phyloP scores from a whole-genome alignment of 2,888 invertebrate genomes.

The Xylota segnis region DNA sequence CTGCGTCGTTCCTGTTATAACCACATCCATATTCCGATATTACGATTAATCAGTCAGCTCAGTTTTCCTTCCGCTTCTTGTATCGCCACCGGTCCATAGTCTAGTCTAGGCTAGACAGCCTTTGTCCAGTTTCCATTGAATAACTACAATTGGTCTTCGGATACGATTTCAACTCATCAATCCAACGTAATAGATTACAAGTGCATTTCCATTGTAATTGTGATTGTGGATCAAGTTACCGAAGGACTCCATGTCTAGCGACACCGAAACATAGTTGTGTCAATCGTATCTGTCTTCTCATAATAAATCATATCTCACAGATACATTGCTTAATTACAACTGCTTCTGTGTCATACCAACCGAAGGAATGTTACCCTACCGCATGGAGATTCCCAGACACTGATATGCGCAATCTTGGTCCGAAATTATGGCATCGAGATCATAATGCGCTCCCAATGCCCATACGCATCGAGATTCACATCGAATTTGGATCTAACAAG shows the following conservation, averaged over 20 bases:
- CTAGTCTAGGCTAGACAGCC: not conserved
- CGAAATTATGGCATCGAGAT: slow-evolving; percentile 59
- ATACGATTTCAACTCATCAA: slow-evolving; percentile 4
- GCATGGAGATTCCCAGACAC: slow-evolving; percentile 53
- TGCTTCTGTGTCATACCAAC: slow-evolving; percentile 6
- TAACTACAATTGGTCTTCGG: slow-evolving; percentile 20
- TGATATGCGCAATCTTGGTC: slow-evolving; percentile 50
- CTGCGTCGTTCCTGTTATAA: not conserved
- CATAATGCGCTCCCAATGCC: slow-evolving; percentile 72
- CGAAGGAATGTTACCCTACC: slow-evolving; percentile 15
- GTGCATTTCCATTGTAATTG: not conserved
- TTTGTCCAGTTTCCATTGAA: not conserved
- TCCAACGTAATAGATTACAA: not conserved
- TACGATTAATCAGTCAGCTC: not conserved
- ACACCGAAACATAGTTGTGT: not conserved
- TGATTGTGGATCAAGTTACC: not conserved
- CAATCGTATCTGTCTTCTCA: not conserved
- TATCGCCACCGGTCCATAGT: not conserved
- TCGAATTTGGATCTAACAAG: slow-evolving; percentile 38
- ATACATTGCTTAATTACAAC: not conserved
- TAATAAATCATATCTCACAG: not conserved
- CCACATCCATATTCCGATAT: slow-evolving; percentile 6
- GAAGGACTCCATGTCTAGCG: not conserved
- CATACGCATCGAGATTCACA: slow-evolving; percentile 48
- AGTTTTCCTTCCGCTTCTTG: not conserved